Evolutionary conservation across 2,113 vertebrate genomes (phyloP).

Genomic region (Anarhynchus alexandrinus): DNA sequence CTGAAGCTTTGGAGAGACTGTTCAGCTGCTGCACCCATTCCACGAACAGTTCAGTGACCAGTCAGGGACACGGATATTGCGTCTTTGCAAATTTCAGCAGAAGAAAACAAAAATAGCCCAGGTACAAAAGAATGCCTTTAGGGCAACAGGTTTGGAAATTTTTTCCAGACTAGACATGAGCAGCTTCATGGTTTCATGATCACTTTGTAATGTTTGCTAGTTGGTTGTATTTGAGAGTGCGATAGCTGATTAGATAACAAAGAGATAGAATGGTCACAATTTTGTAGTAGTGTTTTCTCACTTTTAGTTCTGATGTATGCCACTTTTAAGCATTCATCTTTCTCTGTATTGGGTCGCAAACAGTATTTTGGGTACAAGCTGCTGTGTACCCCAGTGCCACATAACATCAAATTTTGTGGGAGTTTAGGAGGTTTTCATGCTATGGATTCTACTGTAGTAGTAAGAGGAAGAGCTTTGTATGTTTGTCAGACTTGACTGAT

Average conservation of each 20-base stretch:
- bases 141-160: background rate
- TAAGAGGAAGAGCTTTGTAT: background rate
- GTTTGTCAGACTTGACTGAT: background rate
- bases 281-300: background rate
- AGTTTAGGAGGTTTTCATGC: background rate
- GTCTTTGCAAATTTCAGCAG: constrained; percentile 94
- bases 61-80: constrained; percentile 87
- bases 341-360: background rate
- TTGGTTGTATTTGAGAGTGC: background rate
- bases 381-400: background rate
- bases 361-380: background rate
- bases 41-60: constrained; percentile 92
- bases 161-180: background rate
- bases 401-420: background rate
- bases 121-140: constrained; percentile 65
- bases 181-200: background rate
- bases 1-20: constrained; percentile 90
- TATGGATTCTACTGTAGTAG: background rate
- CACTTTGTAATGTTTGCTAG: background rate
- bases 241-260: background rate
- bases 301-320: background rate
- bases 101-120: constrained; percentile 98
- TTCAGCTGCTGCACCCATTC: constrained; percentile 93
- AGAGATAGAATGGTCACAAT: background rate
- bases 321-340: background rate